Evolutionary conservation across 2,113 vertebrate species (phyloP), one percentile per base, ranked within the genome.

Genomic region (Malurus elegans): DNA sequence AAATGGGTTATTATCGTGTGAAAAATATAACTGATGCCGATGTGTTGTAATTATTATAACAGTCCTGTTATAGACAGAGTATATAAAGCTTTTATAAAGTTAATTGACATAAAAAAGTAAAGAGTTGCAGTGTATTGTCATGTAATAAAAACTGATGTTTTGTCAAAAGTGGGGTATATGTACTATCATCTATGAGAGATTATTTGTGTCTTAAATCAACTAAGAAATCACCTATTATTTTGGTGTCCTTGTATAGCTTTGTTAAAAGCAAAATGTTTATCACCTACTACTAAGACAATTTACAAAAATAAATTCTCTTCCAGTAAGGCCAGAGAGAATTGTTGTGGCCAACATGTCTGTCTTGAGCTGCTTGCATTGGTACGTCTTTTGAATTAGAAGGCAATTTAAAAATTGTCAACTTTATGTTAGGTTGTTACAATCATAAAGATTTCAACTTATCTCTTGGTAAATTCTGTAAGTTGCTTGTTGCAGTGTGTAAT

Each of bases 1-100:
- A 9, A 73, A n/a, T 1, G 17, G 42, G 44, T 51, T 23, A 0
- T 8, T 23, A 0, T 5, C 17, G 7, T 31, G 6, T 25, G 1
- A 24, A 76, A 53, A 19, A 34, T 6, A 1, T 0, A 38, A 3
- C 21, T 2, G 12, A 2, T 42, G 40, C 51, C 29, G 20, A 4
- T 28, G 18, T n/a, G 19, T 9, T 67, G 18, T 36, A 36, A 36
- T 36, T 36, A 36, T 36, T 36, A 36, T 36, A 31, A 3, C 26
- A 4, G 9, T 36, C 19, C 19, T 44, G 7, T n/a, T 23, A 11
- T 1, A 7, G 32, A 18, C 58, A 18, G 31, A 23, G 21, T 10
- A 1, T 10, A 5, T 17, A 44, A 36, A 42, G 12, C 18, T 65
- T 51, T 64, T 29, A 6, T 28, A 12, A 36, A 26, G 45, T 25